Conservation (phyloP, 2,113 vertebrate species). For the Cavia aperea region DNA sequence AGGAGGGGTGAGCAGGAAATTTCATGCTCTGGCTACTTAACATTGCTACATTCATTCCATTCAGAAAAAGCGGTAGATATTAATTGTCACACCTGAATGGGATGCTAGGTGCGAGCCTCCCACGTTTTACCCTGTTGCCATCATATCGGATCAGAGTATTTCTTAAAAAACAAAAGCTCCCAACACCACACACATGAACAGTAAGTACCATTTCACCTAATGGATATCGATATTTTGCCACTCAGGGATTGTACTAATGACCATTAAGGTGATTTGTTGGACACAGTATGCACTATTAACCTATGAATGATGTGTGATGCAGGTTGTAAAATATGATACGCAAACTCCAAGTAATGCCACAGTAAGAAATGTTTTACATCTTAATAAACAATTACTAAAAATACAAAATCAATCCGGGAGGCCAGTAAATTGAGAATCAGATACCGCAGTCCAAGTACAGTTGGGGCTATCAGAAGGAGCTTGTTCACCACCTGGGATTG, state of each 20-base stretch:
- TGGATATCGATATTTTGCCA: neutral
- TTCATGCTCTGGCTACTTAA: neutral
- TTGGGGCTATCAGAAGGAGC: rapidly evolving
- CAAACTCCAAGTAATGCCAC: rapidly evolving
- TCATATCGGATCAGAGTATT: neutral
- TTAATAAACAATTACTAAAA: slow-evolving; percentile 18
- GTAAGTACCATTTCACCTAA: neutral
- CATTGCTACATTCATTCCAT: neutral
- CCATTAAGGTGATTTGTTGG: neutral
- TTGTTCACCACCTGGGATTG: rapidly evolving
- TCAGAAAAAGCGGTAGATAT: neutral
- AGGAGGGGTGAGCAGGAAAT: neutral
- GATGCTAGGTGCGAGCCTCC: neutral
- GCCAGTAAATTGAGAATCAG: neutral
- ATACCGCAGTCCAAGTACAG: rapidly evolving
- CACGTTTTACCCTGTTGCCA: neutral
- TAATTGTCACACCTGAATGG: neutral
- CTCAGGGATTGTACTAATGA: neutral
- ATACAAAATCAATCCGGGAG: neutral
- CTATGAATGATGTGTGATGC: neutral
- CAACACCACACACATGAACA: rapidly evolving
- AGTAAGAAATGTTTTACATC: neutral
- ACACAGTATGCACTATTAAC: neutral
- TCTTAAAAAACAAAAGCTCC: neutral
- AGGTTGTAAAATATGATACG: neutral